These are phyloP conservation scores for Gallirallus australis DNA, from an alignment of 2,797 vertebrate species.

Conservation along the genomic window DNA sequence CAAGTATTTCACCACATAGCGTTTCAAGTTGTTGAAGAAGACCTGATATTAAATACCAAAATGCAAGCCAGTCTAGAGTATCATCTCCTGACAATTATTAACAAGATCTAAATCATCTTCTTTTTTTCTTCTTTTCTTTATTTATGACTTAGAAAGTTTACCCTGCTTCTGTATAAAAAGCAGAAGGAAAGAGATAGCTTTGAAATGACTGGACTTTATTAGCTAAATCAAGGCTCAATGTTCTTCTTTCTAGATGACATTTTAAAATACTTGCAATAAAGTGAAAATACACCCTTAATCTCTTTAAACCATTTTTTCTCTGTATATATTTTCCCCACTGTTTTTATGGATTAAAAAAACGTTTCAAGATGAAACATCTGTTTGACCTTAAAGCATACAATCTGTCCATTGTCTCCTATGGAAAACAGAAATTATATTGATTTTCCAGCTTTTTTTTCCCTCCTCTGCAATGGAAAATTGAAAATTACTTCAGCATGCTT, in stretches of 20 bases:
- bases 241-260: not conserved
- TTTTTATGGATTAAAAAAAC: not conserved
- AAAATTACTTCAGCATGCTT: constrained; percentile 48
- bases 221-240: not conserved
- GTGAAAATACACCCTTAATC: constrained; percentile 7
- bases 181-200: not conserved
- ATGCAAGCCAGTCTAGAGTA: not conserved
- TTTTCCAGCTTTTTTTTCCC: constrained; percentile 28
- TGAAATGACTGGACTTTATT: not conserved
- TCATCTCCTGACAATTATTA: not conserved
- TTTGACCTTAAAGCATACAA: constrained; percentile 45
- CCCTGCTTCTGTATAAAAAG: not conserved
- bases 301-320: not conserved
- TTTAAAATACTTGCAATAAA: constrained; percentile 32
- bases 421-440: constrained; percentile 34
- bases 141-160: not conserved
- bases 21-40: not conserved
- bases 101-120: not conserved
- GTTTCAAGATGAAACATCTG: constrained; percentile 41
- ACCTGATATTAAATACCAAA: not conserved
- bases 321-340: not conserved
- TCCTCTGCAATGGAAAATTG: constrained; percentile 26
- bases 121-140: not conserved
- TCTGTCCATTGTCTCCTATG: constrained; percentile 10
- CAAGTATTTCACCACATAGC: not conserved